Evolutionary conservation across 2,888 invertebrate species (phyloP).

Genomic region (Lithophane semibrunnea): DNA sequence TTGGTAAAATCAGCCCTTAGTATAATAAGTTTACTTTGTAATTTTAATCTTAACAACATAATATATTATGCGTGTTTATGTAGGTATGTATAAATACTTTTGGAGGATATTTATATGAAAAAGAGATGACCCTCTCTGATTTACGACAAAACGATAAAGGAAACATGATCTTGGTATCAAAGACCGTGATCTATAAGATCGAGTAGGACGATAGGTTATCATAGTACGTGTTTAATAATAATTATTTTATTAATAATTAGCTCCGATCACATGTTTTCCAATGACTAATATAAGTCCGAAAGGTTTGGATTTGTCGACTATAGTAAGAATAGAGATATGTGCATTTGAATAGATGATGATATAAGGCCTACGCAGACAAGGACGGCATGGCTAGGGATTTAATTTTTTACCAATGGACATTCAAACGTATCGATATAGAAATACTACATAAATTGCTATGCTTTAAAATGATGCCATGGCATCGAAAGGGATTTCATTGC

Average conservation of each 20-base stretch:
- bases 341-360: not conserved
- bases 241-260: conserved; percentile 59
- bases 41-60: too few relatives aligned
- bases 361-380: too few relatives aligned
- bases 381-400: too few relatives aligned
- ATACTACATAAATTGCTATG: too few relatives aligned
- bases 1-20: too few relatives aligned
- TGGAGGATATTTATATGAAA: not conserved
- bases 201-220: conserved; percentile 68
- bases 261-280: conserved; percentile 52
- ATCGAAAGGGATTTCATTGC: too few relatives aligned
- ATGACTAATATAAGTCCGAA: not conserved
- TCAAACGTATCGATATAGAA: too few relatives aligned
- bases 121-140: conserved; percentile 16
- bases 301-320: not conserved
- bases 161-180: conserved; percentile 60
- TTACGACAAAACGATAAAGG: conserved; percentile 43
- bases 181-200: conserved; percentile 64
- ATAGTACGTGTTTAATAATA: conserved; percentile 56
- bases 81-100: too few relatives aligned
- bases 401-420: too few relatives aligned
- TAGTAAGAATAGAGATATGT: not conserved
- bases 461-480: too few relatives aligned
- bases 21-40: too few relatives aligned
- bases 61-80: too few relatives aligned